phyloP scores from a whole-genome alignment of 2,888 invertebrate species.

The Himalopsyche kuldschensis region DNA sequence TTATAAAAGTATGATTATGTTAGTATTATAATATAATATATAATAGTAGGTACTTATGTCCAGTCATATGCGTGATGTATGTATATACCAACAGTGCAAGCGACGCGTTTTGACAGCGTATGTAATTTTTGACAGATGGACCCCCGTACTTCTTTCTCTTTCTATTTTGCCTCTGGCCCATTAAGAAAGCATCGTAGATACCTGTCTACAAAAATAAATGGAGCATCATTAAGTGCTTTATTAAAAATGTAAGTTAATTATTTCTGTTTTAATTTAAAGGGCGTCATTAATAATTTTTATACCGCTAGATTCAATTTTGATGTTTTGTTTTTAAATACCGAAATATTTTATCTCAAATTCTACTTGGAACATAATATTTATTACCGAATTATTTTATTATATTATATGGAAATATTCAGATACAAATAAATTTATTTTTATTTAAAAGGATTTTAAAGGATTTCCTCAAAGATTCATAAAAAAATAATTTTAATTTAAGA shows the following conservation, averaged over 20 bases:
- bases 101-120: constrained; percentile 38
- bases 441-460: too few species aligned
- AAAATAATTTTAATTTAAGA: too few species aligned
- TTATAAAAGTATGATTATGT: background rate
- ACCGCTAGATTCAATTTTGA: background rate
- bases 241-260: constrained; percentile 40
- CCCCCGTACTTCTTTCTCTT: constrained; percentile 19
- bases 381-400: too few species aligned
- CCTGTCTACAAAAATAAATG: constrained; percentile 39
- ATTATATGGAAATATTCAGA: too few species aligned
- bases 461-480: too few species aligned
- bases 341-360: background rate
- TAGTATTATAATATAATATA: background rate
- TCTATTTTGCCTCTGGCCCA: constrained; percentile 28
- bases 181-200: constrained; percentile 30
- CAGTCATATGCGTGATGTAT: constrained; percentile 15
- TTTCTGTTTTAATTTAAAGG: constrained; percentile 39
- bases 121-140: constrained; percentile 34
- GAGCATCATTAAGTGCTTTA: constrained; percentile 38
- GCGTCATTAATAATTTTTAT: constrained; percentile 30
- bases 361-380: too few species aligned
- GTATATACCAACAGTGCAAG: constrained; percentile 11
- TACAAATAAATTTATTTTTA: too few species aligned
- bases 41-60: background rate
- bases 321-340: background rate